Base-by-base conservation (phyloP, 2,113 vertebrate species). In the Rousettus leschenaultii region DNA sequence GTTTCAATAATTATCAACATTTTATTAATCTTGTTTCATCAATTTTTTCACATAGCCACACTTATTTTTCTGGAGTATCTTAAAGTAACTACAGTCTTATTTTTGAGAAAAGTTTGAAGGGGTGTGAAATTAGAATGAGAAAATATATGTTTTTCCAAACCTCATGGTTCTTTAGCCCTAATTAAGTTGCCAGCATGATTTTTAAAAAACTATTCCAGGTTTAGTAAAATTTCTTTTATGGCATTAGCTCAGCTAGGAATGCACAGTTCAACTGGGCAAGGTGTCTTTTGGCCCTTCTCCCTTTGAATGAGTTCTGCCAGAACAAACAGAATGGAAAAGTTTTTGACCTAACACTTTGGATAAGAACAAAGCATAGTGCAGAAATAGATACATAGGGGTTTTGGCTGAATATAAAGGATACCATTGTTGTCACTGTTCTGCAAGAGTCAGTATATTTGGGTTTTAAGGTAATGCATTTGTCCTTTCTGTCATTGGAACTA, bases 401-500 rank as follows among this genome's bases (percentile, higher is more conserved):
- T 92, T 11, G 11, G 6, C n/a, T 90, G 48, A 80, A 95, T 80
- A 94, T 65, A 89, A 87, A 96, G 43, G 30, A 94, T 87, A 85
- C 21, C 26, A 77, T 71, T 86, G 68, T 78, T 94, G 57, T 88
- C 7, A 16, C 45, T 95, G 3, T 87, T 87, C 28, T 73, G 53
- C 9, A 45, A 86, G 26, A 87, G 61, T 92, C 59, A 40, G 33
- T 71, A 89, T 89, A 65, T 90, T 89, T 84, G 53, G 22, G 19
- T 71, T 84, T 96, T 90, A 95, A 71, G 48, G 79, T 92, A 92
- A 75, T 33, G 65, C 3, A 30, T 74, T 84, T 79, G 45, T 71
- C 59, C 68, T 97, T 96, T 94, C 80, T 95, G 35, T 95, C 92
- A 96, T 79, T 91, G 77, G 24, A 95, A 74, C 30, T 85, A 97